Percentiles rank a stretch among this genome's conserved stretches.
These are phyloP conservation scores for Leucophenga maculata DNA, from an alignment of 2,888 invertebrate species.

Conservation along the genomic window DNA sequence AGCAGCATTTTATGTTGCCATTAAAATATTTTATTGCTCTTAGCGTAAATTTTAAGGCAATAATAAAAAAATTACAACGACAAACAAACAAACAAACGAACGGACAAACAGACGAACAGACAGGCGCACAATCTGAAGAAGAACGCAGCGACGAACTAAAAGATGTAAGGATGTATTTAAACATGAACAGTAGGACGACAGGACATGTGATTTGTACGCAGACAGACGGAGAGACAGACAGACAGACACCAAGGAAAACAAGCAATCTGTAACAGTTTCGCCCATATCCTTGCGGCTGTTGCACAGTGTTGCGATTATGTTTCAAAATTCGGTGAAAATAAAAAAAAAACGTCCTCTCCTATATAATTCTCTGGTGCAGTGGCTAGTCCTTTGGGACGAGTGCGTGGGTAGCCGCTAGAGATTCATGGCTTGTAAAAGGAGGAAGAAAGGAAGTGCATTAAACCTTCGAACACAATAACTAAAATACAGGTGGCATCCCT, in stretches of 20 bases:
- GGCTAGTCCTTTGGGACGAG: no score
- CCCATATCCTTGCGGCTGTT: neutral
- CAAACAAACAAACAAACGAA: conserved; percentile 24
- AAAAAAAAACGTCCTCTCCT: no score
- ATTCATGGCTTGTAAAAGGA: no score
- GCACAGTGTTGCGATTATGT: no score
- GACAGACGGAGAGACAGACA: neutral
- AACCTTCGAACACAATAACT: no score
- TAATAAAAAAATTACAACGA: conserved; percentile 53
- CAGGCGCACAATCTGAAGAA: conserved; percentile 2
- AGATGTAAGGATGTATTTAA: neutral
- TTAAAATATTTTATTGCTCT: conserved; percentile 62
- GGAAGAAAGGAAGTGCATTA: no score
- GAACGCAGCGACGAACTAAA: conserved; percentile 12
- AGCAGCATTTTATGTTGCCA: conserved; percentile 63
- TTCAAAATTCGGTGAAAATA: no score
- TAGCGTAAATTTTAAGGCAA: conserved; percentile 61
- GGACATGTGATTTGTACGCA: no score
- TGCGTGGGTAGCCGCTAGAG: no score
- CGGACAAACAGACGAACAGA: neutral
- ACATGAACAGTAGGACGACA: neutral
- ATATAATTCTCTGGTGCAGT: no score
- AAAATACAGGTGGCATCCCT: no score
- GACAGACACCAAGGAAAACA: conserved; percentile 29
- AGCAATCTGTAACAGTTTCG: conserved; percentile 15